A percentile compares a stretch with the other conserved stretches of the same genome.
phyloP scores from a whole-genome alignment of 2,888 invertebrate genomes.

The Lithophane socia region DNA sequence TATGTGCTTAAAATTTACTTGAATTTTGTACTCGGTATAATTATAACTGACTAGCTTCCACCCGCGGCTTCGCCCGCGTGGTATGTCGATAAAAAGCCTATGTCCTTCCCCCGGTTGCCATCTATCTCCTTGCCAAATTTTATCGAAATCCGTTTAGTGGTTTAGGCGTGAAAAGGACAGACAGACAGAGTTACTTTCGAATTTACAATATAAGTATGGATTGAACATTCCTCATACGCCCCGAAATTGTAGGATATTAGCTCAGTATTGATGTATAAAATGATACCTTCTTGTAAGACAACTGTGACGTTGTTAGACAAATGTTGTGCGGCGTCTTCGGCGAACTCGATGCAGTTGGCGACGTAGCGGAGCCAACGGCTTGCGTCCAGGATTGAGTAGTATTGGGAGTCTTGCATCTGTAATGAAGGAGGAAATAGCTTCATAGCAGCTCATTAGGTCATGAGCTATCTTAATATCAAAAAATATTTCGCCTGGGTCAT shows the following conservation, averaged over 20 bases:
- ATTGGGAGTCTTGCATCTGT: slow-evolving; percentile 95
- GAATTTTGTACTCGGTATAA: not conserved
- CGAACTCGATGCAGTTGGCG: slow-evolving; percentile 93
- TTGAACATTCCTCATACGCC: not conserved
- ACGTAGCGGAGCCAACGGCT: slow-evolving; percentile 97
- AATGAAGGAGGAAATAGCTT: slow-evolving; percentile 38
- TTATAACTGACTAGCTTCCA: not conserved
- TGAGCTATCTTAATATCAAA: no score
- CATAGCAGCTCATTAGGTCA: no score
- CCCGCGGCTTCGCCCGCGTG: no score
- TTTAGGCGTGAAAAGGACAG: no score
- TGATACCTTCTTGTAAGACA: slow-evolving; percentile 95
- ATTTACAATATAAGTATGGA: no score
- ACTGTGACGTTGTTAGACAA: slow-evolving; percentile 93
- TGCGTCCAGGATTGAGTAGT: slow-evolving; percentile 94
- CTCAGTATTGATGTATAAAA: not conserved
- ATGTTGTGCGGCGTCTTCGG: slow-evolving; percentile 93
- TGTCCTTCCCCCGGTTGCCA: no score
- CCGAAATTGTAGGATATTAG: not conserved
- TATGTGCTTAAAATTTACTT: not conserved
- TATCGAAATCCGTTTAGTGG: no score
- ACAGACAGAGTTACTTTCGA: no score
- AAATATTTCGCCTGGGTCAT: no score
- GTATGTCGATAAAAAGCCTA: no score
- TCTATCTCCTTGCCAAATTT: no score